Evolutionary conservation across 2,888 invertebrate species (phyloP).

Genomic region (Tachina fera): DNA sequence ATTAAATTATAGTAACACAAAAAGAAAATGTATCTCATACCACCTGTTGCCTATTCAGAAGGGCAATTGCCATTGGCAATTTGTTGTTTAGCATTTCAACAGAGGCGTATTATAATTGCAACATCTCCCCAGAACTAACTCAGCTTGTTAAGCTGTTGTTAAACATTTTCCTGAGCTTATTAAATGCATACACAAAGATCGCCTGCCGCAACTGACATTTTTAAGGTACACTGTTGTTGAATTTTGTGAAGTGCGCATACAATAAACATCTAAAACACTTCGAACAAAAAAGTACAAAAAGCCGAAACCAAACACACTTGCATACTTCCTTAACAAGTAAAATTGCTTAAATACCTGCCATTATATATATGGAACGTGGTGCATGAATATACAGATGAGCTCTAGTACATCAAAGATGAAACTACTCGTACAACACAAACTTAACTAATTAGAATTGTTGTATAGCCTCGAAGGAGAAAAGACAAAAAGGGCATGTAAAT

Average conservation of each 20-base stretch:
- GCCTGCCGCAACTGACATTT: neutral
- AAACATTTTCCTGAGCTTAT: slow-evolving; percentile 32
- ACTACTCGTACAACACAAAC: slow-evolving; percentile 62
- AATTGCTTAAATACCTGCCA: slow-evolving; percentile 35
- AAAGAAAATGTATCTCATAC: neutral
- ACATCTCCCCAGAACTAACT: slow-evolving; percentile 9
- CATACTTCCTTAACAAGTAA: slow-evolving; percentile 21
- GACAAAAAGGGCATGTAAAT: slow-evolving; percentile 69
- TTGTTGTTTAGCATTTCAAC: neutral
- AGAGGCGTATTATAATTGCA: neutral
- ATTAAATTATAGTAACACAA: neutral
- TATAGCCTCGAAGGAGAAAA: slow-evolving; percentile 59
- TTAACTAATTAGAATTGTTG: slow-evolving; percentile 70
- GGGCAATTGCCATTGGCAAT: neutral
- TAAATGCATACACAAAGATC: slow-evolving; percentile 6
- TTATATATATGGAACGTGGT: neutral
- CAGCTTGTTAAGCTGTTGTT: slow-evolving; percentile 8
- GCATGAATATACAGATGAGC: neutral
- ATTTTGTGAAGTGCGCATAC: slow-evolving; percentile 31
- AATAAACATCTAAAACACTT: slow-evolving; percentile 21
- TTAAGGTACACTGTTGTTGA: neutral
- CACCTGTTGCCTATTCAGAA: neutral
- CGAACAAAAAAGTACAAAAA: neutral
- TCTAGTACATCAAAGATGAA: slow-evolving; percentile 32
- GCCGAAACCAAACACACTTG: slow-evolving; percentile 13